A percentile compares a stretch with the other conserved stretches of the same genome.
Evolutionary conservation across 2,113 vertebrate species (phyloP).

Genomic region (Siniperca knerii): DNA sequence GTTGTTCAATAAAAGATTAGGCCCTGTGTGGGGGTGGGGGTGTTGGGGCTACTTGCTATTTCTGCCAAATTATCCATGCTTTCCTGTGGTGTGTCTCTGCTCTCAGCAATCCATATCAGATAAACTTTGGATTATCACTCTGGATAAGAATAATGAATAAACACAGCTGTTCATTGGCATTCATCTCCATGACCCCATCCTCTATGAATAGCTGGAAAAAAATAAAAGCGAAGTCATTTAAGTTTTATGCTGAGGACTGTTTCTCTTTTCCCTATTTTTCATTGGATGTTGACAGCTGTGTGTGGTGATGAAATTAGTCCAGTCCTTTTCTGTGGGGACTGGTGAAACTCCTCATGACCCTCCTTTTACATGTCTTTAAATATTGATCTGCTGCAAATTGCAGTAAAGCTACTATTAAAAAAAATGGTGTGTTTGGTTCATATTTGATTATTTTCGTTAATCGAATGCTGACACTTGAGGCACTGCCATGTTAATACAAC

Average conservation of each 20-base stretch:
- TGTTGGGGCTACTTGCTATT: slow-evolving; percentile 45
- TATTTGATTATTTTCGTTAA: slow-evolving; percentile 46
- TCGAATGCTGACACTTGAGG: slow-evolving; percentile 60
- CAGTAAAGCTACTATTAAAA: background rate
- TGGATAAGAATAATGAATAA: slow-evolving; percentile 66
- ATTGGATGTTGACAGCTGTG: slow-evolving; percentile 63
- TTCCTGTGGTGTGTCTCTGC: slow-evolving; percentile 52
- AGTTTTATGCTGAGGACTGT: slow-evolving; percentile 46
- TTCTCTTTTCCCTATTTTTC: slow-evolving; percentile 37
- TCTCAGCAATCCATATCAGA: slow-evolving; percentile 60
- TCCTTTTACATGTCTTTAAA: slow-evolving; percentile 38
- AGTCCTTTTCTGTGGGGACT: slow-evolving; percentile 21
- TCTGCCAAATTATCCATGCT: slow-evolving; percentile 54
- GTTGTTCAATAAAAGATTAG: slow-evolving; percentile 81
- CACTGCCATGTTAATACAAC: slow-evolving; percentile 2
- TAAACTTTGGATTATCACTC: slow-evolving; percentile 66
- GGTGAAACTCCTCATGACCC: slow-evolving; percentile 40
- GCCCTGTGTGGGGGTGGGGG: slow-evolving; percentile 35
- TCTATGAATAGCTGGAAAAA: slow-evolving; percentile 30
- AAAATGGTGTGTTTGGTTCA: slow-evolving; percentile 32
- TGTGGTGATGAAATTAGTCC: slow-evolving; percentile 44
- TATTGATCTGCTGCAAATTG: slow-evolving; percentile 32
- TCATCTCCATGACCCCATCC: slow-evolving; percentile 53
- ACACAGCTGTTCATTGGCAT: slow-evolving; percentile 66
- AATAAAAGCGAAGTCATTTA: slow-evolving; percentile 63